Evolutionary conservation across 1,140 invertebrate genomes (phyloP).

Genomic region (Pteromalus puparum): DNA sequence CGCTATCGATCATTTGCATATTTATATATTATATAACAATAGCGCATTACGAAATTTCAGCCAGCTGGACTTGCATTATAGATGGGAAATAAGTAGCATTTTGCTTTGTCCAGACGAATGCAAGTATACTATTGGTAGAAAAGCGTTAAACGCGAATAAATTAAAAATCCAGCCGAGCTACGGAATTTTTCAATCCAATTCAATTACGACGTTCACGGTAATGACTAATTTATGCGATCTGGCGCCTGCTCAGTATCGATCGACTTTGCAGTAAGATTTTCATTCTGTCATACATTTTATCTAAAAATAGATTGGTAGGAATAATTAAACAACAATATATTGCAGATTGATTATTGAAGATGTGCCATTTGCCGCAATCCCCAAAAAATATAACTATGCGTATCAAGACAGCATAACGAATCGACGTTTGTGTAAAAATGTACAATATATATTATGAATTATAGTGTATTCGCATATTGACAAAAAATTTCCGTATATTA

Average conservation of each 20-base stretch:
- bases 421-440: slow-evolving; percentile 51
- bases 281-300: background rate
- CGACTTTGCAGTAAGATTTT: slow-evolving; percentile 53
- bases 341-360: slow-evolving; percentile 60
- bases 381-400: slow-evolving; percentile 30
- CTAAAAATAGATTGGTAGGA: background rate
- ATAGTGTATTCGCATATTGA: background rate
- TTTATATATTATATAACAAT: background rate
- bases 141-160: slow-evolving; percentile 43
- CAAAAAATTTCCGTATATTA: no score
- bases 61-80: slow-evolving; percentile 55
- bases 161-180: slow-evolving; percentile 53
- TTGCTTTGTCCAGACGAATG: slow-evolving; percentile 10
- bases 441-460: slow-evolving; percentile 17
- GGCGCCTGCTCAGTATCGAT: slow-evolving; percentile 46
- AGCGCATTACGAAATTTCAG: slow-evolving; percentile 37
- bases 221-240: slow-evolving; percentile 41
- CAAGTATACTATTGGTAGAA: slow-evolving; percentile 1
- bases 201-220: slow-evolving; percentile 52
- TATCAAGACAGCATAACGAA: slow-evolving; percentile 15
- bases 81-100: slow-evolving; percentile 54
- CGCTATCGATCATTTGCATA: background rate
- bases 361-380: slow-evolving; percentile 56
- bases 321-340: background rate
- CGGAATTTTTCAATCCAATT: slow-evolving; percentile 53